These are phyloP conservation scores for Heptranchias perlo DNA, from an alignment of 2,113 vertebrate genomes.

Conservation along the genomic window DNA sequence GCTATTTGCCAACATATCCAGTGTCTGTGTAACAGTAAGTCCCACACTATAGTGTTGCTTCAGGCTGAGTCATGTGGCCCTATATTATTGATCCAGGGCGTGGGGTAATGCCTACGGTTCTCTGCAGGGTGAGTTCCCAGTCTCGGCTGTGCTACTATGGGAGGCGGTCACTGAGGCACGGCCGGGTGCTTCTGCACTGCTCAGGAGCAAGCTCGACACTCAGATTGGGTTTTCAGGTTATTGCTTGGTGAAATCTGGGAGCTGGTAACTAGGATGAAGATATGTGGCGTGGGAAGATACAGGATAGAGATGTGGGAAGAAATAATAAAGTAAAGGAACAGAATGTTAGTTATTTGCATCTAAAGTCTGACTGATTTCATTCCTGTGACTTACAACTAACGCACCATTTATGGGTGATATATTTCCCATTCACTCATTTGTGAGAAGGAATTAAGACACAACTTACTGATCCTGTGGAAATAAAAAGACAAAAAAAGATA, in stretches of 20 bases:
- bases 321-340: neutral
- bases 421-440: neutral
- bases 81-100: too few species aligned
- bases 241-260: neutral
- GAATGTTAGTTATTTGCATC: neutral
- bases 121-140: neutral
- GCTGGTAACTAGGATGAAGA: neutral
- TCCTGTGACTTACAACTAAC: neutral
- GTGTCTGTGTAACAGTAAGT: too few species aligned
- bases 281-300: neutral
- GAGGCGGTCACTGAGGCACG: neutral
- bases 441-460: neutral
- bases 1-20: too few species aligned
- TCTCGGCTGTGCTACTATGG: neutral
- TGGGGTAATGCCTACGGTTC: too few species aligned
- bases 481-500: neutral
- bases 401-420: neutral
- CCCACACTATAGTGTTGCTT: too few species aligned
- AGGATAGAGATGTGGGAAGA: neutral
- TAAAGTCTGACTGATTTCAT: neutral
- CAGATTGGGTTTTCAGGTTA: neutral
- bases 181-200: neutral
- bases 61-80: too few species aligned
- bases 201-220: neutral
- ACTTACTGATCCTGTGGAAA: neutral